Evolutionary conservation across 2,888 invertebrate species (phyloP).

Genomic region (Hermaeophaga mercurialis): DNA sequence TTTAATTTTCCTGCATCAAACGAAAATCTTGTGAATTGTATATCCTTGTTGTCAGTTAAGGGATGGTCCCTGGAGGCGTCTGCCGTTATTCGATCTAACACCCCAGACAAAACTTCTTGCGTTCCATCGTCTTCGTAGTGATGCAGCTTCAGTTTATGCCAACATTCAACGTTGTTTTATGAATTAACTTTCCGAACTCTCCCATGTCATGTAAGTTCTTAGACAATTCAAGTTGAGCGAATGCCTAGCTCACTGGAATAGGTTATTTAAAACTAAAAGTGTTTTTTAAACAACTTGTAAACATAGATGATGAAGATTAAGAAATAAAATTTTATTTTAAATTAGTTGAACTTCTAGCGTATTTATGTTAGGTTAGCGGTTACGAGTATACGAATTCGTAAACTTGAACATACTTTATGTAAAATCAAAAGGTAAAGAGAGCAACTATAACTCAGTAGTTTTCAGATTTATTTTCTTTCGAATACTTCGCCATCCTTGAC

Average conservation of each 20-base stretch:
- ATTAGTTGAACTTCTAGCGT: too few species aligned
- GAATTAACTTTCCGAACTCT: constrained; percentile 19
- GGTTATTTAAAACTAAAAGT: too few species aligned
- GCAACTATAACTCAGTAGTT: constrained; percentile 5
- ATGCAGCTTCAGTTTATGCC: constrained; percentile 9
- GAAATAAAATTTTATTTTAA: too few species aligned
- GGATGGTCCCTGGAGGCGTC: too few species aligned
- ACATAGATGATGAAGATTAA: too few species aligned
- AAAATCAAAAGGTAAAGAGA: constrained; percentile 7
- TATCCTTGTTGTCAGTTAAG: too few species aligned
- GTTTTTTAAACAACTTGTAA: too few species aligned
- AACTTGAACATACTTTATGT: constrained; percentile 6
- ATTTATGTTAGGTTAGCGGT: constrained; percentile 7
- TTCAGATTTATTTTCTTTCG: constrained; percentile 15
- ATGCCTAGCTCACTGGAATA: too few species aligned
- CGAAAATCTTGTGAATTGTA: too few species aligned
- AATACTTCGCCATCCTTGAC: constrained; percentile 20
- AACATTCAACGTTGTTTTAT: constrained; percentile 26
- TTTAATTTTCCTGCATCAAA: too few species aligned
- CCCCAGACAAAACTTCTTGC: constrained; percentile 13
- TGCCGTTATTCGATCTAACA: constrained; percentile 5
- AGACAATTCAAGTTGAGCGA: too few species aligned
- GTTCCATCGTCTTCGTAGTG: constrained; percentile 18
- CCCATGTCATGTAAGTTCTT: too few species aligned
- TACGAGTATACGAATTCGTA: background rate